Conservation (phyloP, 2,888 invertebrate species). For the Lamellibrachia columna region DNA sequence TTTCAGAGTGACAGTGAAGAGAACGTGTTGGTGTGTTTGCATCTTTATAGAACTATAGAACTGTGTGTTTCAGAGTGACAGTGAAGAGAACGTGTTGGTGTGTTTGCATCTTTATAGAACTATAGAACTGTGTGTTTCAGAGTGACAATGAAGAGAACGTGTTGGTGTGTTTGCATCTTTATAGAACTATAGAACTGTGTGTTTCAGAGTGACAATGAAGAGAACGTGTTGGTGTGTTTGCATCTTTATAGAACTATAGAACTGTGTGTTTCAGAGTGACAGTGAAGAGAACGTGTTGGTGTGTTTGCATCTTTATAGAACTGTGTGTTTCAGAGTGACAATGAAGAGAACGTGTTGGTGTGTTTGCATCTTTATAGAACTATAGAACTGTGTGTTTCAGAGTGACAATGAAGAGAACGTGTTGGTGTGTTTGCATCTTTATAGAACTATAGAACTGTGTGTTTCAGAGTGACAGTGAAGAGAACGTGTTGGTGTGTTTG, state of each 20-base stretch:
- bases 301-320: no score
- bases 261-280: no score
- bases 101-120: conserved; percentile 41
- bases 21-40: conserved; percentile 92
- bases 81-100: conserved; percentile 85
- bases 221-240: conserved; percentile 97
- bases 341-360: conserved; percentile 95
- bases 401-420: conserved; percentile 99
- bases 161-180: no score
- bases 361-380: conserved; percentile 97
- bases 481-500: conserved; percentile 79
- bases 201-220: conserved; percentile 88
- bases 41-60: conserved; percentile 83
- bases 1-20: conserved; percentile 91
- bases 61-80: conserved; percentile 94
- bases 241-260: conserved; percentile 96
- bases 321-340: conserved; percentile 70
- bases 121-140: background rate
- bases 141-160: no score
- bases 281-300: no score
- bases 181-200: no score
- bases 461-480: conserved; percentile 93
- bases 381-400: conserved; percentile 75
- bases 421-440: conserved; percentile 82
- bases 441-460: conserved; percentile 93